phyloP scores from a whole-genome alignment of 2,888 invertebrate species.

The Thelaira solivaga region DNA sequence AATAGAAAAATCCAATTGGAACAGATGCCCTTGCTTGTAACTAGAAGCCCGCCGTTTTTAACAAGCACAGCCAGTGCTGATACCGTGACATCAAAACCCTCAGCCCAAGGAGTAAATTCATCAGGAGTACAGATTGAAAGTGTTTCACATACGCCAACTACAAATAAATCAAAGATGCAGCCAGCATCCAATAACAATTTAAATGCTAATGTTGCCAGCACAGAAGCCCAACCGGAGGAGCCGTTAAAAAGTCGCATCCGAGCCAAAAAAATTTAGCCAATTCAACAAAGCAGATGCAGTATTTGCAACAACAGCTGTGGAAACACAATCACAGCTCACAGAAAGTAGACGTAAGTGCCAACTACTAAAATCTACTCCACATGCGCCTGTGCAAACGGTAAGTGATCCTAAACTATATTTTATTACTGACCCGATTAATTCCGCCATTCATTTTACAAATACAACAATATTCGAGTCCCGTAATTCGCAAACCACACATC shows the following conservation, averaged over 20 bases:
- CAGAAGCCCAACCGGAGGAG: neutral
- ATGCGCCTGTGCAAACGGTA: constrained; percentile 1
- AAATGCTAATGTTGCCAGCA: neutral
- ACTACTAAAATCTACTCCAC: neutral
- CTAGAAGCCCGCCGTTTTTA: neutral
- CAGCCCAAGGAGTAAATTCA: neutral
- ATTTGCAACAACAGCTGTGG: constrained; percentile 8
- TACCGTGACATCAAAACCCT: neutral
- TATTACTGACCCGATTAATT: neutral
- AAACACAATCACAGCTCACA: neutral
- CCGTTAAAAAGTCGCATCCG: neutral
- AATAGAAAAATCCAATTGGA: no score
- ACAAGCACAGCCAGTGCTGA: constrained; percentile 15
- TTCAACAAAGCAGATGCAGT: neutral
- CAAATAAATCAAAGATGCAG: neutral
- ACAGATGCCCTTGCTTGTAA: neutral
- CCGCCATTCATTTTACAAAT: neutral
- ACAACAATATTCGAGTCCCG: neutral
- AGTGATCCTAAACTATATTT: constrained; percentile 5
- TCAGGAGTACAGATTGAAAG: neutral
- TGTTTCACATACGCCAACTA: neutral
- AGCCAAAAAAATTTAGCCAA: no score
- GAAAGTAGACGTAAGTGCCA: constrained; percentile 4
- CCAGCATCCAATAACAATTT: constrained; percentile 6
- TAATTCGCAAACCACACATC: constrained; percentile 3